Evolutionary conservation across 2,888 invertebrate genomes (phyloP), one percentile per base, ranked within the genome.

Genomic region (Macroteleia sp.): DNA sequence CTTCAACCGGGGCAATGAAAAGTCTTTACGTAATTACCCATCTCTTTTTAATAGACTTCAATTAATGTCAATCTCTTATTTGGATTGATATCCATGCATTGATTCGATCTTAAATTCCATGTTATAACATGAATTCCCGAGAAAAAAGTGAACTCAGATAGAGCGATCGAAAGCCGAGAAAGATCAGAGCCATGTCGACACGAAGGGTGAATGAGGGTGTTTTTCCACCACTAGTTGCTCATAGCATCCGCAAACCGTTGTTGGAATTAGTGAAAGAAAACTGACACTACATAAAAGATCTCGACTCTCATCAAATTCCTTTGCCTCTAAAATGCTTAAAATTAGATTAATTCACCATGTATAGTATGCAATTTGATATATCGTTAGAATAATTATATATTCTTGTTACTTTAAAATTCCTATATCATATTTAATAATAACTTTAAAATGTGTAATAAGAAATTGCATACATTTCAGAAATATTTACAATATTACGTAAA

Each of bases 211-310:
- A 89, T 86, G 89, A 90, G 91, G 90, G 89, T 91, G 91, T 91
- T 91, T 91, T 91, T 91, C 91, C 89, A 91, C 91, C 91, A 91
- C 91, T 91, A 91, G 91, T 91, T 91, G 91, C 91, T 90, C 88
- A 87, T 87, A 85, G 76, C 80, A 70, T 78, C 80, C 78, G 56
- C 70, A 62, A 71, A 64, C 39, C 79, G 66, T 78, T 78, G 79
- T 83, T 80, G 79, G 79, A 77, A 81, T 77, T 56, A 77, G 71
- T 57, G 56, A 70, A 80, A 77, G 77, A 77, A 80, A 79, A 73
- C 78, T 74, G 74, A 62, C 66, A 71, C 77, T 70, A 61, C 77
- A 73, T 77, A 64, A 70, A 70, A 77, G 77, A 64, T 76, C 54
- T 66, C 30, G 20, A 52, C 42, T 66, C 42, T 17, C 44, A 36